Evolutionary conservation across 2,113 vertebrate species (phyloP), one percentile per base, ranked within the genome.

Genomic region (Dissostichus mawsoni): DNA sequence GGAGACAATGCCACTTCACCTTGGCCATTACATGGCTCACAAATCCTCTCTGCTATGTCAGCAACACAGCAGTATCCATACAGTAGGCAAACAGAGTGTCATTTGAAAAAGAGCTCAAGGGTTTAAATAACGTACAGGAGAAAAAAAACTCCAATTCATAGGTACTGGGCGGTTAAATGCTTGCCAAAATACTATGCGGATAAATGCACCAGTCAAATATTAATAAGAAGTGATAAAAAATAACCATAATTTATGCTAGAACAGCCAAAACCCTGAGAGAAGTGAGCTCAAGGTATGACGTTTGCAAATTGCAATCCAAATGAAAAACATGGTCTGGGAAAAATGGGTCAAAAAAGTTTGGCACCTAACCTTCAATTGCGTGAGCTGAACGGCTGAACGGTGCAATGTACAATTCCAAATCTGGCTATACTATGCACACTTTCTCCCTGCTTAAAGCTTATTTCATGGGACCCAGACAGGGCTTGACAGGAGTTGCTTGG

Each of bases 211-310:
- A 69, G 53, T 74, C 74, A 84, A 80, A 69, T 77, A 74, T 75
- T 56, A 71, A 78, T 53, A 73, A 55, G 25, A n/a, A 48, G 68
- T 50, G 50, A 79, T 84, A 71, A 68, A 79, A 78, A 70, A 74
- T 50, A 75, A 72, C 13, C 33, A 87, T 78, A 90, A 79, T 62
- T 80, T 58, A 75, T 69, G 61, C 53, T 36, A 52, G 18, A 82
- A 47, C 51, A 65, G 76, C 73, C 64, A 63, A 80, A 41, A 80
- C 23, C 41, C 55, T 68, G 58, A 55, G 64, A 77, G 17, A 74
- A 65, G 11, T 61, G 61, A 78, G 65, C 41, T 78, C 57, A 69
- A 55, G 45, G 52, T 14, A 29, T 51, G 70, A 71, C 0, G 41
- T 23, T 11, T 71, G 36, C 25, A 45, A 51, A 61, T 13, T 45